Base-by-base conservation (phyloP, 2,888 invertebrate species). In the Bellardia pandia region DNA sequence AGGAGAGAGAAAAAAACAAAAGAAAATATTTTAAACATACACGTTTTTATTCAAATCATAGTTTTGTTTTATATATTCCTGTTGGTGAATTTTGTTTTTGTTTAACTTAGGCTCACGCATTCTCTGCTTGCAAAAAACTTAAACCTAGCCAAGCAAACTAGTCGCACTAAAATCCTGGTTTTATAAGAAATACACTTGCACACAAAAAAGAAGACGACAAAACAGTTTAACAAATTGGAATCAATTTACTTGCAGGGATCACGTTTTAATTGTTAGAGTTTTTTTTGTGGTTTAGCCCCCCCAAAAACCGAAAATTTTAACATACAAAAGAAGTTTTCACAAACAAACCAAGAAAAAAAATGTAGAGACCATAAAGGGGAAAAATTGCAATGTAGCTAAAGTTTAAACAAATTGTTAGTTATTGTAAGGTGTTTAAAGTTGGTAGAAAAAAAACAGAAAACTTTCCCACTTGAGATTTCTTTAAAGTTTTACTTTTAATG, bases 231-330 rank as follows among this genome's bases (percentile, higher is more conserved):
- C 90, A 90, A 90, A 89, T 90, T 90, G 89, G 88, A 88, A 88
- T 89, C 89, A 83, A 89, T 89, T 89, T 88, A 89, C 89, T 88
- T 84, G 85, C 88, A 88, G 88, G 92, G 91, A 91, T 92, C 92
- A 92, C 92, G 92, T 92, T 92, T 92, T 92, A 92, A 92, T 92
- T 92, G 92, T 92, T 92, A 88, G 77, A 86, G 0, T 9, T 45
- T 64, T 11, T 16, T 1, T n/a, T 51, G n/a, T 51, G 23, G 23
- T n/a, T 51, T n/a, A 14, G 48, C 48, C 14, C 48, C n/a, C 51
- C 14, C 13, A 51, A 37, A 66, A 14, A 71, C 40, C 48, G 14
- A 56, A 78, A 58, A 60, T 37, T 84, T 84, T 86, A 77, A 74
- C 86, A 84, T 84, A 86, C 84, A 84, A 86, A 84, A 77, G 84